Conservation (phyloP, 2,888 invertebrate genomes). For the Alloplasta piceator region DNA sequence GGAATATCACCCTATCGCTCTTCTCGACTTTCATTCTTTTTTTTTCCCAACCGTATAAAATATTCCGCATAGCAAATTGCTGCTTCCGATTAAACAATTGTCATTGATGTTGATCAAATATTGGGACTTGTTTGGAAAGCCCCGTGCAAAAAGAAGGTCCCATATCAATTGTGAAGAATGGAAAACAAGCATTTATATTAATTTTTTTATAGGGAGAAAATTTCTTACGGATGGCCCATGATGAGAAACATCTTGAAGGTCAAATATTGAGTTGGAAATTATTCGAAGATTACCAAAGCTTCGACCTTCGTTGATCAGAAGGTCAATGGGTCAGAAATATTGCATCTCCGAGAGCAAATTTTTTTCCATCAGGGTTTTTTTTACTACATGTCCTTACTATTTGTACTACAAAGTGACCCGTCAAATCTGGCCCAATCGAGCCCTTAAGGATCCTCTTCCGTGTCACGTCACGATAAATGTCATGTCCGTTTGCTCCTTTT, state of each 20-base stretch:
- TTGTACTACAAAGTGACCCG: slow-evolving; percentile 20
- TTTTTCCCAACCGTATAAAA: slow-evolving; percentile 13
- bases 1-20: too few species aligned
- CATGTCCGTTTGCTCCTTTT: neutral
- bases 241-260: too few species aligned
- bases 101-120: slow-evolving; percentile 69
- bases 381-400: slow-evolving; percentile 10
- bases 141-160: neutral
- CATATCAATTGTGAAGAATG: neutral
- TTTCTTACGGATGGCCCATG: too few species aligned
- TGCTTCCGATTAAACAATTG: slow-evolving; percentile 77
- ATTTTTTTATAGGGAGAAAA: too few species aligned
- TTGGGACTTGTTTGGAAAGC: neutral
- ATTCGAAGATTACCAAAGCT: too few species aligned
- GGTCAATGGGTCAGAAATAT: neutral
- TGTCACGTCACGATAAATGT: slow-evolving; percentile 41
- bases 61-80: slow-evolving; percentile 72
- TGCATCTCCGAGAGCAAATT: neutral
- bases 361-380: neutral
- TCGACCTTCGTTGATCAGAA: too few species aligned
- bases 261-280: too few species aligned
- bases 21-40: neutral
- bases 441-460: slow-evolving; percentile 31
- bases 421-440: slow-evolving; percentile 55
- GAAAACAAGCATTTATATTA: too few species aligned